Evolutionary conservation across 2,113 vertebrate species (phyloP).

Genomic region (Macquaria australasica): DNA sequence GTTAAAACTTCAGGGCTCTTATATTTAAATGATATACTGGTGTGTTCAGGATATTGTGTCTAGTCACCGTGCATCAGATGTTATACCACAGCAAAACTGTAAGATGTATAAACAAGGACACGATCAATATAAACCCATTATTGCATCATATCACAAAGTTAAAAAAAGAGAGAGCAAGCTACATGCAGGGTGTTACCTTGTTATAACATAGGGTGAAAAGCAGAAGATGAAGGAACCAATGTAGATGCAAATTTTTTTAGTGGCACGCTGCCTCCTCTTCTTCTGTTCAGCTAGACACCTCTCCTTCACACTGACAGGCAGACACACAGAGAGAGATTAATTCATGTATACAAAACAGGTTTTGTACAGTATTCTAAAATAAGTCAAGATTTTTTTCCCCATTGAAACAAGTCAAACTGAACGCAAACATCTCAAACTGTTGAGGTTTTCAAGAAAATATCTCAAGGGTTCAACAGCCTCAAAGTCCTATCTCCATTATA

Average conservation of each 20-base stretch:
- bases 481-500: neutral
- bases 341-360: neutral
- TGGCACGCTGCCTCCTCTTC: constrained; percentile 80
- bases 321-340: neutral
- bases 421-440: neutral
- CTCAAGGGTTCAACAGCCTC: neutral
- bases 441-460: neutral
- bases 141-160: neutral
- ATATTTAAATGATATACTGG: neutral
- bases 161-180: neutral
- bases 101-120: neutral
- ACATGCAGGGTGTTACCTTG: constrained; percentile 76
- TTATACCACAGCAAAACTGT: neutral
- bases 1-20: neutral
- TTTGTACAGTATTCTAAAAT: neutral
- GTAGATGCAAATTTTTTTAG: constrained; percentile 88
- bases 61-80: neutral
- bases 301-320: constrained; percentile 84
- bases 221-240: constrained; percentile 88
- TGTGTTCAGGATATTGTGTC: neutral
- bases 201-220: constrained; percentile 88
- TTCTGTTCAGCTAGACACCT: constrained; percentile 87
- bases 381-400: neutral
- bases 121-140: neutral
- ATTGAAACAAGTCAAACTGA: neutral